phyloP scores from a whole-genome alignment of 2,888 invertebrate species.

The Mesoligia furuncula region DNA sequence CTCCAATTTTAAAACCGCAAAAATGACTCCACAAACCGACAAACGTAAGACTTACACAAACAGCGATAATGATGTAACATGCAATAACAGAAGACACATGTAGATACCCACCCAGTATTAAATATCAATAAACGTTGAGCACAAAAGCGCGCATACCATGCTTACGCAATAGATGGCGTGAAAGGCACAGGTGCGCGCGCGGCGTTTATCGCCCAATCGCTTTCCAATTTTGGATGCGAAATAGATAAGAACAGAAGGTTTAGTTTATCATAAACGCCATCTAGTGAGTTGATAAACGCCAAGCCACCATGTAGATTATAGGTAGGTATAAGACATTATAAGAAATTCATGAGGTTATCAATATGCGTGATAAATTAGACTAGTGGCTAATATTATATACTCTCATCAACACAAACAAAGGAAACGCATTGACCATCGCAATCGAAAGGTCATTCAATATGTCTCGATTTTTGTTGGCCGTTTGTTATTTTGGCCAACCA shows the following conservation, averaged over 20 bases:
- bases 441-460: neutral
- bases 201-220: conserved; percentile 63
- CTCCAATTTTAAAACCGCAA: conserved; percentile 1
- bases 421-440: neutral
- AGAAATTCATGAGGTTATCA: neutral
- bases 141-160: conserved; percentile 60
- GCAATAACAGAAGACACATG: conserved; percentile 56
- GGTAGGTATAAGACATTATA: neutral
- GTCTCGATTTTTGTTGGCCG: neutral
- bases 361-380: neutral
- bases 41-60: conserved; percentile 38
- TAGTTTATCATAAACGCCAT: neutral
- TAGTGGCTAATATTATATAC: neutral
- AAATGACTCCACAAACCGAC: neutral
- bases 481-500: neutral
- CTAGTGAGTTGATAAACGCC: neutral
- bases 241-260: conserved; percentile 50
- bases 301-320: neutral
- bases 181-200: conserved; percentile 70
- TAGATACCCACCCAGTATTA: conserved; percentile 44
- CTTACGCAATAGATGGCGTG: conserved; percentile 66
- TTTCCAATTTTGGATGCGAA: conserved; percentile 65
- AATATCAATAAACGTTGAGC: conserved; percentile 61
- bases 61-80: conserved; percentile 43
- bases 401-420: neutral